Conservation (phyloP, 2,797 vertebrate species). For the Eleutherodactylus coqui region DNA sequence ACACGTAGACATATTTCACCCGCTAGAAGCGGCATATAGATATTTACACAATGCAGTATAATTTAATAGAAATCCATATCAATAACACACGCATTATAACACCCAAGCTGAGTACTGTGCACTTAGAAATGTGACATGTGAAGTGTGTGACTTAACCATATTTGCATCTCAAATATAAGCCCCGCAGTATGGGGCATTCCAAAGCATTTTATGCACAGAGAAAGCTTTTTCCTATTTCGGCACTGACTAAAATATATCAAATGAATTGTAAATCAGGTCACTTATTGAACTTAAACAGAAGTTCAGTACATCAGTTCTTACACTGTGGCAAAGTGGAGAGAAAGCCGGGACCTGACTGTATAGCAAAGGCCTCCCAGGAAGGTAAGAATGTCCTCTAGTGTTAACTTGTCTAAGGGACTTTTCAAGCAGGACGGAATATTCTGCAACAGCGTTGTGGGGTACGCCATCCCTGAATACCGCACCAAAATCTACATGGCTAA, state of each 20-base stretch:
- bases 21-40: background rate
- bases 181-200: background rate
- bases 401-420: background rate
- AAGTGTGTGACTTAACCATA: background rate
- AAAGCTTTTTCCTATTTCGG: background rate
- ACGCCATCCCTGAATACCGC: too few species aligned
- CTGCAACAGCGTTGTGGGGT: too few species aligned
- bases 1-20: background rate
- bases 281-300: background rate
- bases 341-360: background rate
- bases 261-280: background rate
- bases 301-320: background rate
- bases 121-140: background rate
- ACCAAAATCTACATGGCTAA: too few species aligned
- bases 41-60: background rate
- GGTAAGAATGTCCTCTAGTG: background rate
- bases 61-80: background rate
- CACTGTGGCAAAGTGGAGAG: background rate
- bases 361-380: background rate
- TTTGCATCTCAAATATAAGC: conserved; percentile 11
- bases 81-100: background rate
- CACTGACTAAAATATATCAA: background rate
- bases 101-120: background rate
- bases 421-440: too few species aligned
- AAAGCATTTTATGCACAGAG: background rate